Base-by-base conservation (phyloP, 1,140 invertebrate genomes). In the Holcopasites calliopsidis region DNA sequence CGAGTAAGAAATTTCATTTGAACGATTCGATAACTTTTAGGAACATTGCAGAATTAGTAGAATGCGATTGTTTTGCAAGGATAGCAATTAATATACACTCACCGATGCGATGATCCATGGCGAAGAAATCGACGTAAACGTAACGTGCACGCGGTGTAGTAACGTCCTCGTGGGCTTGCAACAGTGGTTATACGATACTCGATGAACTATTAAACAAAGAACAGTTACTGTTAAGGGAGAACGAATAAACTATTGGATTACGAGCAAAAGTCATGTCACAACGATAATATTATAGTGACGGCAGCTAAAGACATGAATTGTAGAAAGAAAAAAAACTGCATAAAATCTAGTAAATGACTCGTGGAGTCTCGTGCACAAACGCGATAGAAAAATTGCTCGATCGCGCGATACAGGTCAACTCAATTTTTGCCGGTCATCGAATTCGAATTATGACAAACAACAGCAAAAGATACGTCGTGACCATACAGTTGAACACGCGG, bases 51-150 rank as follows among this genome's bases (percentile, higher is more conserved):
- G 3, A 11, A 11, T 42, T 18, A 0, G 0, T 1, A 11, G 21
- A n/a, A 28, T 11, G 2, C 21, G 0, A 4, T 26, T 40, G 13
- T 16, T 13, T 55, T 18, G 13, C 6, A 13, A 62, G 8, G 2
- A 3, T n/a, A 55, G 16, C 3, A 8, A 47, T 52, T 21, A n/a
- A 49, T 57, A 33, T 26, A 3, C 21, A 80, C 80, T 82, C n/a
- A 80, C 80, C 72, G 10, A 72, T 69, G 6, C 54, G 77, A 35
- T 84, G 82, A 49, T 86, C 83, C 80, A 85, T 86, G 38, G 64
- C 58, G 52, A 76, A 40, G 49, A 74, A 42, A 61, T 50, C 55
- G 23, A 64, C 38, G 66, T 58, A 58, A 57, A 75, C 4, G 66
- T 66, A 65, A 66, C 49, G 49, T 47, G 68, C 71, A 44, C 73